Evolutionary conservation across 1,140 invertebrate species (phyloP).

Genomic region (Lanistes nyassanus): DNA sequence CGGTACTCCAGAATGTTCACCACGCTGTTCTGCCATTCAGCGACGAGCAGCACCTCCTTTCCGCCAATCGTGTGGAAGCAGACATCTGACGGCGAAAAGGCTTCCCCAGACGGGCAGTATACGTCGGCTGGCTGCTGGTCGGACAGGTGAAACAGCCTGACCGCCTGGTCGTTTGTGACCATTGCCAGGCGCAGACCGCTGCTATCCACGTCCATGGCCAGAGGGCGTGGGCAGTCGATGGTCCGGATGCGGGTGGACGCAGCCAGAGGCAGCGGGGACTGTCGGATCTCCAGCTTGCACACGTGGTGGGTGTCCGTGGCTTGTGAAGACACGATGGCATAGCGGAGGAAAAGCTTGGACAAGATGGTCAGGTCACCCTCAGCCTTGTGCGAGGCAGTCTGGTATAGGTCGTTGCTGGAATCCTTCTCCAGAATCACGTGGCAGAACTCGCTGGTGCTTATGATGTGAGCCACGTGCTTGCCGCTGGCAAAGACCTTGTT

Average conservation of each 20-base stretch:
- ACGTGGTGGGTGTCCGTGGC: not conserved
- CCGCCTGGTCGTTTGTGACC: not conserved
- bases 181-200: constrained; percentile 14
- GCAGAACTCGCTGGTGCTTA: not conserved
- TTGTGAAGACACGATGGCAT: not conserved
- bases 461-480: not conserved
- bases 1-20: not conserved
- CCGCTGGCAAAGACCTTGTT: not conserved
- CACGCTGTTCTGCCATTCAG: constrained; percentile 16
- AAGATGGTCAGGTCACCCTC: not conserved
- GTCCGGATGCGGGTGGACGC: not conserved
- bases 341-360: constrained; percentile 10
- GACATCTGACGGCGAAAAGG: constrained; percentile 9
- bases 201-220: constrained; percentile 10
- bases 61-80: constrained; percentile 15
- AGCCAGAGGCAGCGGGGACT: not conserved
- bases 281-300: not conserved
- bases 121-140: not conserved
- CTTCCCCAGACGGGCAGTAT: not conserved
- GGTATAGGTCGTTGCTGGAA: no score
- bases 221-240: not conserved
- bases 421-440: not conserved
- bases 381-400: no score
- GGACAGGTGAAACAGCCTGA: not conserved
- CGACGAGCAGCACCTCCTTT: constrained; percentile 12